Conservation (phyloP, 1,140 invertebrate species). For the Adelges cooleyi region DNA sequence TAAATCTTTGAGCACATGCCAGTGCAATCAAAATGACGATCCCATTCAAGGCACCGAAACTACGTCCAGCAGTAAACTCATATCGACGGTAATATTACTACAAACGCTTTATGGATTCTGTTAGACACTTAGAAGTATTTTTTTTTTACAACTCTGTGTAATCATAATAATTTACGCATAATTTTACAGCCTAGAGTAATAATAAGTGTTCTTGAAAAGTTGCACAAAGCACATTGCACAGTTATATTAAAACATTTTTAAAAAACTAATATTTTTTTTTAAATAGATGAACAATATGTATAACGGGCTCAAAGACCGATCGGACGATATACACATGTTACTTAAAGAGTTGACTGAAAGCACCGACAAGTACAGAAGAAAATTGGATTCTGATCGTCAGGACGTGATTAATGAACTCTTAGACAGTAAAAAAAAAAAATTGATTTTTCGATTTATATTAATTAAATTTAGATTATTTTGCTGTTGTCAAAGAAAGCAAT, state of each 20-base stretch:
- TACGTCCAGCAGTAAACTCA: background rate
- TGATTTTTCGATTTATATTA: too few relatives aligned
- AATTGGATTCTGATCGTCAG: conserved; percentile 1
- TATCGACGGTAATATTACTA: background rate
- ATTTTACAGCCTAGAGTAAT: too few relatives aligned
- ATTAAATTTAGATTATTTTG: too few relatives aligned
- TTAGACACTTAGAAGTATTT: too few relatives aligned
- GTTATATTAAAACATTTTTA: too few relatives aligned
- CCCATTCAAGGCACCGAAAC: background rate
- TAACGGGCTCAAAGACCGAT: conserved; percentile 1
- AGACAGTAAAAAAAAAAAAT: conserved; percentile 12
- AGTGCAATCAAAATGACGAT: conserved; percentile 17
- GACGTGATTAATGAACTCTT: conserved; percentile 9
- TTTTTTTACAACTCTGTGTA: too few relatives aligned
- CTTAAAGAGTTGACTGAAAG: conserved; percentile 9
- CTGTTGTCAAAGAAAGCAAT: too few relatives aligned
- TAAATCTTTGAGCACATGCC: background rate
- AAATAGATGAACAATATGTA: conserved; percentile 13
- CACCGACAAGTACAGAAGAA: conserved; percentile 11
- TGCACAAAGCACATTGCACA: too few relatives aligned
- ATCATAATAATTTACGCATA: too few relatives aligned
- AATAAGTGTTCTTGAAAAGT: too few relatives aligned
- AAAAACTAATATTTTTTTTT: too few relatives aligned
- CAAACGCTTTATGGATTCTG: too few relatives aligned
- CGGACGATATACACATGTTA: background rate